Conservation (phyloP, 2,888 invertebrate genomes). For the Mythimna pallens region DNA sequence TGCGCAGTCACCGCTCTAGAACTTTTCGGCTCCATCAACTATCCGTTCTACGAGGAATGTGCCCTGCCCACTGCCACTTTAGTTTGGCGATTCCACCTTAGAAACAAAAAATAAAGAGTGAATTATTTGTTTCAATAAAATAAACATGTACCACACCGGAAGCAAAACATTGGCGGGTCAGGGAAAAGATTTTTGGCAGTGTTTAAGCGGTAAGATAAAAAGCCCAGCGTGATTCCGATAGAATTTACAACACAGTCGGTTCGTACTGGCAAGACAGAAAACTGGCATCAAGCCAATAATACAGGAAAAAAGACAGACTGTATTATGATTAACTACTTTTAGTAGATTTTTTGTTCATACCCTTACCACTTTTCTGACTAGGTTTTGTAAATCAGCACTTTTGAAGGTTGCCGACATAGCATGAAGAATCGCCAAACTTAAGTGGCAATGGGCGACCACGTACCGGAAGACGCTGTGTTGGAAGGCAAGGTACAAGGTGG, state of each 20-base stretch:
- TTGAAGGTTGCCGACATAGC: too few relatives aligned
- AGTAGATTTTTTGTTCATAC: background rate
- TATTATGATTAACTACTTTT: constrained; percentile 14
- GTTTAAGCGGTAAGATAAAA: constrained; percentile 34
- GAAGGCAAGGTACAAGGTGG: too few relatives aligned
- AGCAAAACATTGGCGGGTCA: background rate
- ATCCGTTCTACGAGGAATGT: too few relatives aligned
- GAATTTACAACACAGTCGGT: constrained; percentile 17
- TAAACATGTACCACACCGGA: background rate
- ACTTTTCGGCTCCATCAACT: too few relatives aligned
- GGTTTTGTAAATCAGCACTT: background rate
- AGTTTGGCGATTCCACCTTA: too few relatives aligned
- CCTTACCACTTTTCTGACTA: background rate
- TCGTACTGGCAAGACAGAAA: constrained; percentile 12
- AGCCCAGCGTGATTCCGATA: constrained; percentile 28
- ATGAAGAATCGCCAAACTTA: too few relatives aligned
- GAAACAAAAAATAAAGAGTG: background rate
- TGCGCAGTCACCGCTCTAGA: too few relatives aligned
- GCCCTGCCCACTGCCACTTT: too few relatives aligned
- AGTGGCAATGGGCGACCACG: too few relatives aligned
- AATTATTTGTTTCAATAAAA: background rate
- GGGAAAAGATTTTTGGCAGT: constrained; percentile 23
- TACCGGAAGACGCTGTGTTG: too few relatives aligned
- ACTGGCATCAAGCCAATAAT: constrained; percentile 32
- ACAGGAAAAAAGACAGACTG: constrained; percentile 7